Base-by-base conservation (phyloP, 1,140 invertebrate genomes). In the Caenorhabditis latens region DNA sequence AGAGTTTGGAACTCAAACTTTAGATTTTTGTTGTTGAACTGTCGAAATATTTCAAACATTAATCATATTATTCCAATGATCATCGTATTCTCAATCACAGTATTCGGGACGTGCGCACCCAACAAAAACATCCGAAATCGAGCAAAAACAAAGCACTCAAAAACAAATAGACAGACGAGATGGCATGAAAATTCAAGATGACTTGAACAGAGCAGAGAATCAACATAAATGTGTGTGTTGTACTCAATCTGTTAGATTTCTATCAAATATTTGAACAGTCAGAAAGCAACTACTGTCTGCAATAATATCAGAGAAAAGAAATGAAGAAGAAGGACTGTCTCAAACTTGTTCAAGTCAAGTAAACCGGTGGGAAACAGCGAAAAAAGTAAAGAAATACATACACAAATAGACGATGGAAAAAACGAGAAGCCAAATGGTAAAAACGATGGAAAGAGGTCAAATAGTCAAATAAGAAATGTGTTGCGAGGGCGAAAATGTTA, bases 201-300 rank as follows among this genome's bases (percentile, higher is more conserved):
- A 71, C 61, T 63, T 63, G 21, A 63, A 21, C 50, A 58, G 61
- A 63, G 61, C 61, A 63, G 61, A 63, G 61, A 63, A 63, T 63
- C 61, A 71, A 71, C 61, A n/a, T 9, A 42, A 46, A 7, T 46
- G 16, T 65, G 63, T 71, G 65, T 71, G 40, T 71, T 63, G 58
- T 63, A 63, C 61, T 63, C 61, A 63, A 63, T 63, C 61, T 13
- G 61, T 63, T 40, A 63, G 61, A 63, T 63, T 63, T 58, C 55
- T 58, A 40, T 71, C 71, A 79, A 79, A 79, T 79, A 79, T 79
- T 79, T 79, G 71, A 79, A 79, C 71, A 79, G 71, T 50, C 43
- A 79, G 71, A 79, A 13, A n/a, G 19, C 14, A 9, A 79, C 43
- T 50, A 32, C 71, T 71, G 71, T 79, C 43, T 79, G 43, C 21